Percentiles rank a stretch among this genome's conserved stretches.
phyloP scores from a whole-genome alignment of 2,113 vertebrate species.

The Elephantulus edwardii region DNA sequence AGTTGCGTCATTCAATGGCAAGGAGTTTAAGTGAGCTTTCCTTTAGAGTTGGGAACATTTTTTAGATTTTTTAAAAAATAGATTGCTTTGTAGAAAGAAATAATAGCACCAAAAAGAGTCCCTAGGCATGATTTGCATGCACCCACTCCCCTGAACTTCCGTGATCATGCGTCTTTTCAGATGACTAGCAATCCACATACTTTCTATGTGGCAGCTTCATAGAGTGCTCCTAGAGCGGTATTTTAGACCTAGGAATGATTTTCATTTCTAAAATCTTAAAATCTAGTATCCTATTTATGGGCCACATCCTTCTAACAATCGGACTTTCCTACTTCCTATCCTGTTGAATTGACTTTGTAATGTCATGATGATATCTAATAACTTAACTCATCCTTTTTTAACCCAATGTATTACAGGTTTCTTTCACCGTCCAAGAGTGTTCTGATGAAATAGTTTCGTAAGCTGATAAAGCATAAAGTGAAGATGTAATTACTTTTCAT shows the following conservation, averaged over 20 bases:
- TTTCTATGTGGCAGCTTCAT: no score
- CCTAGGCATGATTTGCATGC: neutral
- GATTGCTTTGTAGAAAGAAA: neutral
- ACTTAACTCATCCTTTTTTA: neutral
- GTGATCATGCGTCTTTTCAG: no score
- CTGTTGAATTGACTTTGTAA: neutral
- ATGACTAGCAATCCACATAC: neutral
- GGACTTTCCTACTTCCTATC: neutral
- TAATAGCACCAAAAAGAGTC: neutral
- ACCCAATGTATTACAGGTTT: neutral
- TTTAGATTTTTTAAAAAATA: neutral
- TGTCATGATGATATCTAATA: neutral
- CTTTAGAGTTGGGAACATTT: no score
- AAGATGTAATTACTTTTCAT: no score
- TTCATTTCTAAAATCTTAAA: slow-evolving; percentile 6
- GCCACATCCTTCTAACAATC: neutral
- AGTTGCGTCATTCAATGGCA: no score
- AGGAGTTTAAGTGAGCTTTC: no score
- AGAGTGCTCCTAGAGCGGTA: neutral
- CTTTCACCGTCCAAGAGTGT: no score
- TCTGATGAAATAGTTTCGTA: no score
- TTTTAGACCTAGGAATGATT: neutral
- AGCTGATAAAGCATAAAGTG: no score
- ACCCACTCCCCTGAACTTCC: no score
- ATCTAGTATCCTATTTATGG: neutral